Evolutionary conservation across 1,140 invertebrate species (phyloP).

Genomic region (Drosophila sp.): DNA sequence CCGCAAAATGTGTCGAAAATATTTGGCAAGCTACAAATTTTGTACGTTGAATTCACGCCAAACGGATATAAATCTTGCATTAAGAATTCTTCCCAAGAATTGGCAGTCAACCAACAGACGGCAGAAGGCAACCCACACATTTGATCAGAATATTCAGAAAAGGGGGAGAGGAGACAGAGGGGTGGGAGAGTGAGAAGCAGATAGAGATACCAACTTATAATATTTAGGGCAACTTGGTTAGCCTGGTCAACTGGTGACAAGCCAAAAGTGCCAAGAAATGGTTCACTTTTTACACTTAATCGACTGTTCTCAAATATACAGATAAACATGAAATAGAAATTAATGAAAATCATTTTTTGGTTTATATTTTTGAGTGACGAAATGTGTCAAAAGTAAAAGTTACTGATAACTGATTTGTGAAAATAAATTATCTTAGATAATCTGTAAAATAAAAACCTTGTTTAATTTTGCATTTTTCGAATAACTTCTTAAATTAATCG

Average conservation of each 20-base stretch:
- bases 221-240: slow-evolving; percentile 5
- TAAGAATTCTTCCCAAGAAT: slow-evolving; percentile 22
- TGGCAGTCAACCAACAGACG: slow-evolving; percentile 52
- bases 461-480: too few relatives aligned
- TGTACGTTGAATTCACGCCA: slow-evolving; percentile 30
- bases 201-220: neutral
- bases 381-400: too few relatives aligned
- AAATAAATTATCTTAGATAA: too few relatives aligned
- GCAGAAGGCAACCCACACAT: slow-evolving; percentile 24
- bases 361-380: too few relatives aligned
- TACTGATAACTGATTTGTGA: too few relatives aligned
- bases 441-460: too few relatives aligned
- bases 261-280: neutral
- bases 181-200: neutral
- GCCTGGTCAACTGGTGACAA: neutral
- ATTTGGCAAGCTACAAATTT: slow-evolving; percentile 45
- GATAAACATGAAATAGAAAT: too few relatives aligned
- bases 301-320: neutral
- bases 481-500: neutral
- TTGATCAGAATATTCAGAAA: neutral
- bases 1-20: slow-evolving; percentile 39
- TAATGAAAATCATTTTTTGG: too few relatives aligned
- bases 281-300: neutral
- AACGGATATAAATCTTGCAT: slow-evolving; percentile 27
- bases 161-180: neutral